Evolutionary conservation across 1,140 invertebrate genomes (phyloP).

Genomic region (Cydia amplana): DNA sequence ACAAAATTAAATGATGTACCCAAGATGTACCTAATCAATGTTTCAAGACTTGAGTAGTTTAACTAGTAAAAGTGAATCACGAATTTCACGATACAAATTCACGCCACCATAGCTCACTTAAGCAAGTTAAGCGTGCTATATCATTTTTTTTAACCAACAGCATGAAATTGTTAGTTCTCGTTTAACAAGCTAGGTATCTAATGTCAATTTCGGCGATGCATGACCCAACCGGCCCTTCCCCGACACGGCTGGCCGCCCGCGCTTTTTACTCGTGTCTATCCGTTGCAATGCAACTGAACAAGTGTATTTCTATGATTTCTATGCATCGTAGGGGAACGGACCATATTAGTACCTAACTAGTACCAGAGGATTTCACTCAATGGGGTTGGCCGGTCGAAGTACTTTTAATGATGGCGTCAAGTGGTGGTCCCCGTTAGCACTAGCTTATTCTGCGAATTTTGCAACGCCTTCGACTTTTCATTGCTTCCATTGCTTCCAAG

Average conservation of each 20-base stretch:
- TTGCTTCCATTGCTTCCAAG: too few relatives aligned
- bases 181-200: constrained; percentile 19
- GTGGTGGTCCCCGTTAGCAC: too few relatives aligned
- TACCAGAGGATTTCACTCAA: background rate
- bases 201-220: constrained; percentile 50
- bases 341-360: background rate
- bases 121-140: background rate
- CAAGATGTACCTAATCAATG: too few relatives aligned
- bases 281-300: constrained; percentile 3
- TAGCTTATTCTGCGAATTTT: too few relatives aligned
- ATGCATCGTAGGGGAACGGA: background rate
- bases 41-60: too few relatives aligned
- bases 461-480: too few relatives aligned
- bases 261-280: constrained; percentile 10
- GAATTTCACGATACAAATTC: too few relatives aligned
- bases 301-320: background rate
- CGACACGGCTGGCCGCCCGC: constrained; percentile 36
- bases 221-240: constrained; percentile 50
- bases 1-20: too few relatives aligned
- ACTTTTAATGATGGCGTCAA: too few relatives aligned
- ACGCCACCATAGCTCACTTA: too few relatives aligned
- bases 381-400: too few relatives aligned
- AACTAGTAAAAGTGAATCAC: too few relatives aligned
- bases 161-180: constrained; percentile 15
- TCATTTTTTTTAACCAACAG: background rate